Conservation (phyloP, 30 jellyfish, hydroid and myxozoan genomes). For the Nemopilema nomurai region DNA sequence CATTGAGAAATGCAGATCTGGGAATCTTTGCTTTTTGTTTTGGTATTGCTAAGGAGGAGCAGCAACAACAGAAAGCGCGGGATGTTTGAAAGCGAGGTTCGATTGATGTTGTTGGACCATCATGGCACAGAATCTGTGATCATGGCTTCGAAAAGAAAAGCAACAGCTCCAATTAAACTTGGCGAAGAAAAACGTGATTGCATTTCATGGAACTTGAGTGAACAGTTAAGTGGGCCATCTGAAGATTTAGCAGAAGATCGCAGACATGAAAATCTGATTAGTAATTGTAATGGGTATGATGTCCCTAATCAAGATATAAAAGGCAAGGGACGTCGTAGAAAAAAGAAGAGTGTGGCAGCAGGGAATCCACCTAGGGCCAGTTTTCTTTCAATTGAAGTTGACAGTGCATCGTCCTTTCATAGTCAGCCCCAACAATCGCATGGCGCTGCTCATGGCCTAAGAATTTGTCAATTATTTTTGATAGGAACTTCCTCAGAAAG, state of each 20-base stretch:
- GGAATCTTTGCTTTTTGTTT: no score
- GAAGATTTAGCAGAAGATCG: background rate
- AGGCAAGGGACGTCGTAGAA: background rate
- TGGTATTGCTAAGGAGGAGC: background rate
- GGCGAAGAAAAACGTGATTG: slow-evolving; percentile 48
- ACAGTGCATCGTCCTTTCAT: background rate
- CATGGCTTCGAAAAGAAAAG: slow-evolving; percentile 57
- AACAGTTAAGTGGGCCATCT: background rate
- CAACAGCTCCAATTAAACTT: slow-evolving; percentile 13
- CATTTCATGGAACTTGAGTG: slow-evolving; percentile 15
- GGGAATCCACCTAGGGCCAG: background rate
- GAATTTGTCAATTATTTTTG: background rate
- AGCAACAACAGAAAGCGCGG: background rate
- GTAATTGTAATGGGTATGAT: background rate
- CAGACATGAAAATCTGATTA: no score
- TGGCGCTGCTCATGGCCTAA: background rate
- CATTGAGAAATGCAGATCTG: no score
- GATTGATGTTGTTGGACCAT: no score
- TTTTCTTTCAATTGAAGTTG: background rate
- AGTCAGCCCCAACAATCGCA: background rate
- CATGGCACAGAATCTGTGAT: no score
- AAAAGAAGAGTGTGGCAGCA: background rate
- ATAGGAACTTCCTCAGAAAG: background rate
- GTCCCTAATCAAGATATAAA: background rate
- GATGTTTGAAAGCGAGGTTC: background rate